phyloP scores from a whole-genome alignment of 2,113 vertebrate genomes.

The Aldabrachelys gigantea region DNA sequence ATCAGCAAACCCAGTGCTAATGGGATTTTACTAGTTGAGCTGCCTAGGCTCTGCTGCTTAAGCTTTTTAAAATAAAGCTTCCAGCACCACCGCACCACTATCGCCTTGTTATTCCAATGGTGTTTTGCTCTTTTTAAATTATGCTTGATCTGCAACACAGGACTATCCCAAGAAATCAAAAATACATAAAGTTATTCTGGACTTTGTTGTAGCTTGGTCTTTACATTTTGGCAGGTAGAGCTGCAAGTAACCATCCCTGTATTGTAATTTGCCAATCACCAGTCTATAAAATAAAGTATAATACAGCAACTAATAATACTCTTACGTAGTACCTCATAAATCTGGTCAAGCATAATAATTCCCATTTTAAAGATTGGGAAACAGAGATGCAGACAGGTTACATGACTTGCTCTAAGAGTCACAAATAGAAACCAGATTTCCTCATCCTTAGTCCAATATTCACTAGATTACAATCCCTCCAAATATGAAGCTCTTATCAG shows the following conservation, averaged over 20 bases:
- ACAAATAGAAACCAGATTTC: neutral
- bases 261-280: neutral
- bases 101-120: neutral
- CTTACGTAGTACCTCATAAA: neutral
- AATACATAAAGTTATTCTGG: neutral
- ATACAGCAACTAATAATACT: neutral
- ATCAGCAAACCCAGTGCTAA: neutral
- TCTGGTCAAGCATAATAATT: neutral
- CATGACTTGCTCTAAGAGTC: neutral
- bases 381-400: neutral
- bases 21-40: neutral
- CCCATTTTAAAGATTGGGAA: neutral
- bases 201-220: neutral
- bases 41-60: neutral
- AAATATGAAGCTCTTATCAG: neutral
- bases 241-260: neutral
- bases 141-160: neutral
- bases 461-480: neutral
- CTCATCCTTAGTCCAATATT: neutral
- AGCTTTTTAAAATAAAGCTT: neutral
- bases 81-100: neutral
- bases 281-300: neutral
- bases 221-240: neutral
- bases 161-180: neutral
- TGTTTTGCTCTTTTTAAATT: neutral